Evolutionary conservation across 2,113 vertebrate genomes (phyloP).

Genomic region (Desmodus rotundus): DNA sequence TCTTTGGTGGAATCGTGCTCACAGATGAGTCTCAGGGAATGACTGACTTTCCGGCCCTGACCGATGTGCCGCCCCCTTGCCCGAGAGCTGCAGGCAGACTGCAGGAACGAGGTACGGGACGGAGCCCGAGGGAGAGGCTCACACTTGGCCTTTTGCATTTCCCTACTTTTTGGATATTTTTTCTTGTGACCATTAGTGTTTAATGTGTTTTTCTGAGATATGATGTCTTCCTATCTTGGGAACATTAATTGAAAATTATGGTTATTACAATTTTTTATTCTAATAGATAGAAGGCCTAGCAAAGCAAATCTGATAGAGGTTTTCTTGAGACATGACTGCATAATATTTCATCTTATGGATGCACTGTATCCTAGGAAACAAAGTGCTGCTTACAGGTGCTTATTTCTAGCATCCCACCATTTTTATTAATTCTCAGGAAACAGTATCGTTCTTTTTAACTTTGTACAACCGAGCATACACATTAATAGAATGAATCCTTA

Average conservation of each 20-base stretch:
- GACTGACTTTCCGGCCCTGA: not conserved
- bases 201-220: not conserved
- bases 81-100: not conserved
- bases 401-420: not conserved
- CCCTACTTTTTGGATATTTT: not conserved
- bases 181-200: not conserved
- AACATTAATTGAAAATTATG: not conserved
- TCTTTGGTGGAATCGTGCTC: not conserved
- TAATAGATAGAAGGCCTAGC: not conserved
- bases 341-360: not conserved
- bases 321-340: not conserved
- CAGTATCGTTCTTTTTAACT: not conserved
- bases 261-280: not conserved
- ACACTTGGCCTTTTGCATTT: not conserved
- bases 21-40: not conserved
- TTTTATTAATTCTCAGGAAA: not conserved
- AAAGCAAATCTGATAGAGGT: not conserved
- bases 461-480: not conserved
- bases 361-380: not conserved
- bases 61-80: not conserved
- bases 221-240: not conserved
- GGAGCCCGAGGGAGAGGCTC: not conserved
- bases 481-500: not conserved
- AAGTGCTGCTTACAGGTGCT: accelerated
- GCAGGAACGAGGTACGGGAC: not conserved